Base-by-base conservation (phyloP, 2,113 vertebrate species). In the Ophthalmolycus amberensis region DNA sequence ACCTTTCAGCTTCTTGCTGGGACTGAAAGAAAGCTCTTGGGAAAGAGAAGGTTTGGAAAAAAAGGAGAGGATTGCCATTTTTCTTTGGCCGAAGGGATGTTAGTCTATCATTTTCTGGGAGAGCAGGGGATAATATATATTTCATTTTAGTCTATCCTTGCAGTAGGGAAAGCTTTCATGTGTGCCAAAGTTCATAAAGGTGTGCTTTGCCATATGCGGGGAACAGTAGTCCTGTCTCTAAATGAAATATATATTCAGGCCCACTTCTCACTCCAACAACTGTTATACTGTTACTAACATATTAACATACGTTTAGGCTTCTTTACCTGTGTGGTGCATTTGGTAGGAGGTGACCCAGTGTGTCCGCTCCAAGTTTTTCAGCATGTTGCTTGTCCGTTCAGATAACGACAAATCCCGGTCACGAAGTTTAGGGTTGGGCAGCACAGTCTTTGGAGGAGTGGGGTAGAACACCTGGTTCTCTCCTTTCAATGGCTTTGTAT, bases 311-410 rank as follows among this genome's bases (percentile, higher is more conserved):
- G 0, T 69, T 60, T 3, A 25, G 38, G 14, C 25, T 34, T 74
- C 56, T 14, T 44, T 79, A 96, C 95, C 95, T 94, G 94, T 95
- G 77, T 95, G 97, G 60, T 96, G 79, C 73, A 81, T 82, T 54
- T 89, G 91, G 34, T 97, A 95, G 0, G 93, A 92, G 67, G 94
- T 95, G 71, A 95, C 29, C 95, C 95, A 94, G 2, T 94, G 93
- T 5, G 91, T 83, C 59, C 75, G 93, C 83, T 96, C 94, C 69
- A 95, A n/a, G 74, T 95, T 97, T 85, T 42, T 90, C 77, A 95
- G 80, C 76, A 93, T 95, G 82, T 95, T 96, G 69, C 77, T 89
- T 50, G 93, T 96, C 74, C 90, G 94, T 69, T 93, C 69, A 59
- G 91, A 91, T 37, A 91, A 67, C 0, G 93, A 79, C 63, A 87